phyloP scores from a whole-genome alignment of 2,113 vertebrate species.

The human region DNA sequence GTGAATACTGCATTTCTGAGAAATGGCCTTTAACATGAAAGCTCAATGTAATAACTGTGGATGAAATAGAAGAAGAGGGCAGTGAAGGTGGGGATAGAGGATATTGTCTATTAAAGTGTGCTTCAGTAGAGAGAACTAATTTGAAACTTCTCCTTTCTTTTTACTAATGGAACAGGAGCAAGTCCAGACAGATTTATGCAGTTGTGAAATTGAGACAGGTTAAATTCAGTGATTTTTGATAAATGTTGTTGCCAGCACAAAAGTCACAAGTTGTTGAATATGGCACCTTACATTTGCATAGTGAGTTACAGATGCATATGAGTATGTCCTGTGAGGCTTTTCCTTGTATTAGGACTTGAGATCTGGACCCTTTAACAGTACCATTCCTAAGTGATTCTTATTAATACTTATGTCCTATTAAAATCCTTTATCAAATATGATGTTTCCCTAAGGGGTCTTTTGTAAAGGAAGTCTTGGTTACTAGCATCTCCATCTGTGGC shows the following conservation, averaged over 20 bases:
- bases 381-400: not conserved
- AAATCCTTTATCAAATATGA: not conserved
- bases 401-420: not conserved
- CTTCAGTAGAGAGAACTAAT: not conserved
- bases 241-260: not conserved
- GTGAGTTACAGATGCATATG: not conserved
- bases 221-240: not conserved
- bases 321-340: not conserved
- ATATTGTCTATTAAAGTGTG: not conserved
- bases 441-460: not conserved
- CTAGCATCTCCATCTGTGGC: no score
- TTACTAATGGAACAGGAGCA: constrained; percentile 34
- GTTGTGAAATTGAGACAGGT: constrained; percentile 8
- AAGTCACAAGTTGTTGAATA: not conserved
- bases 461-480: not conserved
- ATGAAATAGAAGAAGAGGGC: not conserved
- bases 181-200: not conserved
- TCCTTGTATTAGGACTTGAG: not conserved
- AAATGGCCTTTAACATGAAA: not conserved
- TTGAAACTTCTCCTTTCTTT: constrained; percentile 2
- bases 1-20: not conserved
- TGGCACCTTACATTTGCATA: not conserved
- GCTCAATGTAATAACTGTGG: not conserved
- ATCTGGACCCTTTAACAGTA: not conserved
- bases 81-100: not conserved